Percentiles rank a stretch among this genome's conserved stretches.
Evolutionary conservation across 2,888 invertebrate genomes (phyloP).

Genomic region (Pocota personata): DNA sequence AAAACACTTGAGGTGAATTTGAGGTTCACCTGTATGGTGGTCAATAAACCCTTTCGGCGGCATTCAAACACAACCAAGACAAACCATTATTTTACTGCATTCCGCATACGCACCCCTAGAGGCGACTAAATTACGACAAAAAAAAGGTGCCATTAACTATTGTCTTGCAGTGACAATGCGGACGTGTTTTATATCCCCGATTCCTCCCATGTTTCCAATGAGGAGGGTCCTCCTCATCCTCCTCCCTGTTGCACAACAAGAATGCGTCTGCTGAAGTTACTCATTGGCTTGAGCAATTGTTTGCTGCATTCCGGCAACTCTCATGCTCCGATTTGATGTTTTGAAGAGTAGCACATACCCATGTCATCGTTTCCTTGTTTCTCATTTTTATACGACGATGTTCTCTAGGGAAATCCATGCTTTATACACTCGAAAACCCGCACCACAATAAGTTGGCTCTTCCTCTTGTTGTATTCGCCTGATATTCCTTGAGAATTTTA

Average conservation of each 20-base stretch:
- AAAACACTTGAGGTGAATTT: slow-evolving; percentile 10
- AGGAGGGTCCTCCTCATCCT: background rate
- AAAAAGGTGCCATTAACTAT: slow-evolving; percentile 57
- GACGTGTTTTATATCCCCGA: slow-evolving; percentile 52
- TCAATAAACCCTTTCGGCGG: slow-evolving; percentile 43
- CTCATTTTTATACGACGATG: background rate
- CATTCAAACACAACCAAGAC: background rate
- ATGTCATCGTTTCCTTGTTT: slow-evolving; percentile 11
- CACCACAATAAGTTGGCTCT: slow-evolving; percentile 42
- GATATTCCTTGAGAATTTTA: slow-evolving; percentile 55
- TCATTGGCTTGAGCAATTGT: slow-evolving; percentile 61
- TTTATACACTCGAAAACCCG: slow-evolving; percentile 16
- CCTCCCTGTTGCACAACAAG: slow-evolving; percentile 7
- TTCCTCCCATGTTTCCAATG: slow-evolving; percentile 1
- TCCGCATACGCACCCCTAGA: slow-evolving; percentile 56
- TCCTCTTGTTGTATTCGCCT: background rate
- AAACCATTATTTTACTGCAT: slow-evolving; percentile 14
- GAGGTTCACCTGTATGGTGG: slow-evolving; percentile 34
- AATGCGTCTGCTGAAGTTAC: slow-evolving; percentile 40
- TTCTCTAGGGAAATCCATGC: slow-evolving; percentile 37
- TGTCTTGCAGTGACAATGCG: slow-evolving; percentile 72
- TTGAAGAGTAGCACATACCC: slow-evolving; percentile 33
- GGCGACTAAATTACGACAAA: slow-evolving; percentile 48
- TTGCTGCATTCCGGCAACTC: slow-evolving; percentile 56
- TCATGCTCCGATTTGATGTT: slow-evolving; percentile 39